Evolutionary conservation across 2,797 vertebrate species (phyloP).

Genomic region (Alca torda): DNA sequence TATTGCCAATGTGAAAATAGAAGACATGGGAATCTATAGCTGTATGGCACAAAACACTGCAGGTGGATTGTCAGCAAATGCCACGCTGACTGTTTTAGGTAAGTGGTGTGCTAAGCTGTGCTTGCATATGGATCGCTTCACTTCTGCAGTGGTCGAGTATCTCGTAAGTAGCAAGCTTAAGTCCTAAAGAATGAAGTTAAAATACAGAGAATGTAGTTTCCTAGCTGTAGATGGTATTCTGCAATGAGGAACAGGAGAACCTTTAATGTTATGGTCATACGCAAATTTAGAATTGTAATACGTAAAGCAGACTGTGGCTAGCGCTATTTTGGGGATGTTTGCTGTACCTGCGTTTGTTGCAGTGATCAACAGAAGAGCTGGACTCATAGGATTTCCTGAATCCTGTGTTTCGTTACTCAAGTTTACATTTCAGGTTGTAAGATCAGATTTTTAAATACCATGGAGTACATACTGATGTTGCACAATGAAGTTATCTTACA

Average conservation of each 20-base stretch:
- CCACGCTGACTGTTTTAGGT: conserved; percentile 81
- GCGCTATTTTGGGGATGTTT: neutral
- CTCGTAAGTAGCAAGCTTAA: neutral
- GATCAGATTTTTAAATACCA: neutral
- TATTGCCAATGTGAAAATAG: conserved; percentile 84
- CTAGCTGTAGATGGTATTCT: neutral
- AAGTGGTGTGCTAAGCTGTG: neutral
- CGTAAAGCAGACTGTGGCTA: neutral
- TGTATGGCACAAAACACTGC: conserved; percentile 83
- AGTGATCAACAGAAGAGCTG: neutral
- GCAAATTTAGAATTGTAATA: neutral
- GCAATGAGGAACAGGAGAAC: neutral
- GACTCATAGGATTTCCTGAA: neutral
- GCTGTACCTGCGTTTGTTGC: neutral
- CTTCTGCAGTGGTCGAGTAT: no score
- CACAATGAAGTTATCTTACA: neutral
- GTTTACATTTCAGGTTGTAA: neutral
- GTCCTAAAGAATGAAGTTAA: neutral
- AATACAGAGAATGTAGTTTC: neutral
- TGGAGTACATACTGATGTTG: neutral
- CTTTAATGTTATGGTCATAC: neutral
- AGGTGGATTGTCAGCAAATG: conserved; percentile 80
- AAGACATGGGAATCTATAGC: conserved; percentile 86
- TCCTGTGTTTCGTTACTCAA: neutral
- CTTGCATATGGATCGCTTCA: neutral